Conservation (phyloP, 2,797 vertebrate genomes). For the Parotocinclus haroldoi region DNA sequence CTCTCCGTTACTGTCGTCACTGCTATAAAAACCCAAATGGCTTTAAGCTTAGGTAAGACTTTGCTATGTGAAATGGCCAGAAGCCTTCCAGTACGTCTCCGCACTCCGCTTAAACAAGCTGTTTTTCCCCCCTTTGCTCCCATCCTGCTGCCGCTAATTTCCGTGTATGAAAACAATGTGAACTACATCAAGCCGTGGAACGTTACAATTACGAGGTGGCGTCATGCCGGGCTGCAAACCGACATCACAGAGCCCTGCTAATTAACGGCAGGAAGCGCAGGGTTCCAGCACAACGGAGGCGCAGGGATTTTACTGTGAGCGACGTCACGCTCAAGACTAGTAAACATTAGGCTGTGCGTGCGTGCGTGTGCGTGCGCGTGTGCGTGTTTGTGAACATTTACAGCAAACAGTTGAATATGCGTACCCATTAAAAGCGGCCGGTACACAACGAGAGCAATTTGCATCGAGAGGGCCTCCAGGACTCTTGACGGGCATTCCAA, state of each 20-base stretch:
- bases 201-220: slow-evolving; percentile 30
- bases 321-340: slow-evolving; percentile 7
- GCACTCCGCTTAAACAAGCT: neutral
- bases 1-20: no score
- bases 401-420: slow-evolving; percentile 32
- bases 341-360: slow-evolving; percentile 7
- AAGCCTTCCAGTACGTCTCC: no score
- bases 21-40: no score
- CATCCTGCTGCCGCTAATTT: neutral
- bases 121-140: slow-evolving; percentile 4
- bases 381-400: neutral
- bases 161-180: slow-evolving; percentile 16
- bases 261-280: slow-evolving; percentile 27
- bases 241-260: slow-evolving; percentile 16
- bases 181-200: slow-evolving; percentile 14
- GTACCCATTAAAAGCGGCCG: slow-evolving; percentile 10
- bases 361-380: neutral
- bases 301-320: slow-evolving; percentile 8
- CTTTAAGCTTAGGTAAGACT: no score
- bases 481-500: slow-evolving; percentile 57
- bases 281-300: slow-evolving; percentile 18
- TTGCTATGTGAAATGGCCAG: no score
- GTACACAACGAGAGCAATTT: neutral
- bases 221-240: slow-evolving; percentile 15
- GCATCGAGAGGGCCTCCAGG: slow-evolving; percentile 15